phyloP scores from a whole-genome alignment of 2,888 invertebrate species.

The Agelastica alni region DNA sequence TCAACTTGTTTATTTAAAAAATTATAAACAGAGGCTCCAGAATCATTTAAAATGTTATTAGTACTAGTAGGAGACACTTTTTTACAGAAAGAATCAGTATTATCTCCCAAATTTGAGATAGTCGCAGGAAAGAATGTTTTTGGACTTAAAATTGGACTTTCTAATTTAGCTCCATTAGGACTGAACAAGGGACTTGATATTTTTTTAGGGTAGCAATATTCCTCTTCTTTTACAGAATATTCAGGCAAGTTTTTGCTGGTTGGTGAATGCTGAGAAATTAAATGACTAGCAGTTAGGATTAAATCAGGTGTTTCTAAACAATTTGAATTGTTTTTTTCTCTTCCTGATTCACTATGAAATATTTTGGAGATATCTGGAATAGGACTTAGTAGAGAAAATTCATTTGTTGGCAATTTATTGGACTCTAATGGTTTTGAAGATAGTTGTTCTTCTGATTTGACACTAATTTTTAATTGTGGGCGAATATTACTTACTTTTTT shows the following conservation, averaged over 20 bases:
- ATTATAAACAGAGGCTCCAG: conserved; percentile 65
- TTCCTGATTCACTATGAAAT: conserved; percentile 28
- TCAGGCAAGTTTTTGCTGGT: conserved; percentile 37
- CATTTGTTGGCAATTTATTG: conserved; percentile 31
- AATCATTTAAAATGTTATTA: conserved; percentile 71
- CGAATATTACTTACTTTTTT: conserved; percentile 36
- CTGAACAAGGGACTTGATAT: conserved; percentile 29
- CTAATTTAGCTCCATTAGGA: conserved; percentile 15
- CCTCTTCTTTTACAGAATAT: conserved; percentile 40
- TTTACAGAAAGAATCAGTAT: conserved; percentile 27
- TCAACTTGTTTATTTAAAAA: conserved; percentile 57
- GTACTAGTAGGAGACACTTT: conserved; percentile 37
- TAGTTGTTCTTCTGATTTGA: conserved; percentile 6
- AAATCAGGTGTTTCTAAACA: conserved; percentile 58
- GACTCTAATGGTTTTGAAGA: conserved; percentile 27
- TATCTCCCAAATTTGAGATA: conserved; percentile 21
- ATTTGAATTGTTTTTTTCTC: conserved; percentile 36
- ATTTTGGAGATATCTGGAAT: conserved; percentile 54
- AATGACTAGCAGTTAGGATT: conserved; percentile 54
- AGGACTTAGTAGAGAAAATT: conserved; percentile 45
- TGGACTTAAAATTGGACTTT: conserved; percentile 36
- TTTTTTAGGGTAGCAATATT: conserved; percentile 29
- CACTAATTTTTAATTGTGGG: conserved; percentile 32
- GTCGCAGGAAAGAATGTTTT: conserved; percentile 33
- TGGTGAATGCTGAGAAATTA: conserved; percentile 37